Percentiles rank a stretch among this genome's conserved stretches.
phyloP scores from a whole-genome alignment of 2,113 vertebrate species.

The Hoplias malabaricus region DNA sequence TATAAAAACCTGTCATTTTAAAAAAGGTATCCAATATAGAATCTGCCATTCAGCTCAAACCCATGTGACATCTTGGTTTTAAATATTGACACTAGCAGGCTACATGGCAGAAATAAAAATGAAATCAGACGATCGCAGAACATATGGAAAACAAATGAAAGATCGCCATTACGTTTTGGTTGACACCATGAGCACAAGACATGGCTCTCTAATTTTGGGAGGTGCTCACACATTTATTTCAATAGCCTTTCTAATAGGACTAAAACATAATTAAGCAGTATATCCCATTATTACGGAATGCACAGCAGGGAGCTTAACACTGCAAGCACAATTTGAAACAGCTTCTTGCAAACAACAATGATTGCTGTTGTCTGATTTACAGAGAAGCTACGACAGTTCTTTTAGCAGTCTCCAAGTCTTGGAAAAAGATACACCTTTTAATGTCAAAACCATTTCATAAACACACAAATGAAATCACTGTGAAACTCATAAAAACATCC shows the following conservation, averaged over 20 bases:
- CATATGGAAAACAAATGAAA: background rate
- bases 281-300: background rate
- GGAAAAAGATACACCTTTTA: background rate
- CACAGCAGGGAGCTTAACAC: background rate
- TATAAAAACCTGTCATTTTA: slow-evolving; percentile 58
- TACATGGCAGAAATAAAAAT: background rate
- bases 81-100: background rate
- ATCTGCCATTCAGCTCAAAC: slow-evolving; percentile 3
- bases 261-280: background rate
- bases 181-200: background rate
- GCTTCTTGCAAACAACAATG: background rate
- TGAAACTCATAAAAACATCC: background rate
- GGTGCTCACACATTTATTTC: background rate
- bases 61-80: background rate
- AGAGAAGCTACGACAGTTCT: background rate
- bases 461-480: background rate
- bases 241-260: background rate
- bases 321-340: background rate
- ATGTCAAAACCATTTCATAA: background rate
- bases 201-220: background rate
- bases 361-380: background rate
- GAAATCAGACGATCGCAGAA: background rate
- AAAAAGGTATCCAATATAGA: slow-evolving; percentile 12
- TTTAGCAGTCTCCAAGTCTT: background rate
- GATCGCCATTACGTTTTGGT: background rate